Evolutionary conservation across 1,140 invertebrate species (phyloP).

Genomic region (Papilio xuthus): DNA sequence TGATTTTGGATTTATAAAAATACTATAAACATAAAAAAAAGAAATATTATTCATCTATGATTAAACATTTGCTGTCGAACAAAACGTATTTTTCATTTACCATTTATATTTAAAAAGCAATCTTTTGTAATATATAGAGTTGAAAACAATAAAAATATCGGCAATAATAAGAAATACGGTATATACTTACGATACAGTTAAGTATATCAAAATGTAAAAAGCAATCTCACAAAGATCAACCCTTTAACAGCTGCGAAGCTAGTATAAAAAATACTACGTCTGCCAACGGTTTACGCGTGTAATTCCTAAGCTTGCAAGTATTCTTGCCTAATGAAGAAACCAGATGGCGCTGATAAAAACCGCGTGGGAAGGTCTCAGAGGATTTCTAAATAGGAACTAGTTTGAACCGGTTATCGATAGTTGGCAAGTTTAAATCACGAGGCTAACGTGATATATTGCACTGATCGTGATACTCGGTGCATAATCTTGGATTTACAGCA

Average conservation of each 20-base stretch:
- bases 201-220: background rate
- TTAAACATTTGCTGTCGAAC: no score
- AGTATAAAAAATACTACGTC: conserved; percentile 31
- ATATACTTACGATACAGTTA: background rate
- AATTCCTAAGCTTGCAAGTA: conserved; percentile 10
- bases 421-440: conserved; percentile 26
- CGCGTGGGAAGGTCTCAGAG: conserved; percentile 41
- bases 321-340: conserved; percentile 24
- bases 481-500: conserved; percentile 3
- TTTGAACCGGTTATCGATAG: conserved; percentile 37
- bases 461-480: background rate
- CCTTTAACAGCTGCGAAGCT: conserved; percentile 26
- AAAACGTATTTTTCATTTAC: no score
- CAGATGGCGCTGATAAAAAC: conserved; percentile 30
- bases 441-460: conserved; percentile 16
- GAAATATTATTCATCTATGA: no score
- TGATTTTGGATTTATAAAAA: no score
- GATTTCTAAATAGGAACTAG: conserved; percentile 39
- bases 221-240: conserved; percentile 8
- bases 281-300: conserved; percentile 11
- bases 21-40: no score
- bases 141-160: no score
- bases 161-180: no score
- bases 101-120: no score
- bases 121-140: no score